Conservation (phyloP, 1,140 invertebrate genomes). For the Euschistus heros region DNA sequence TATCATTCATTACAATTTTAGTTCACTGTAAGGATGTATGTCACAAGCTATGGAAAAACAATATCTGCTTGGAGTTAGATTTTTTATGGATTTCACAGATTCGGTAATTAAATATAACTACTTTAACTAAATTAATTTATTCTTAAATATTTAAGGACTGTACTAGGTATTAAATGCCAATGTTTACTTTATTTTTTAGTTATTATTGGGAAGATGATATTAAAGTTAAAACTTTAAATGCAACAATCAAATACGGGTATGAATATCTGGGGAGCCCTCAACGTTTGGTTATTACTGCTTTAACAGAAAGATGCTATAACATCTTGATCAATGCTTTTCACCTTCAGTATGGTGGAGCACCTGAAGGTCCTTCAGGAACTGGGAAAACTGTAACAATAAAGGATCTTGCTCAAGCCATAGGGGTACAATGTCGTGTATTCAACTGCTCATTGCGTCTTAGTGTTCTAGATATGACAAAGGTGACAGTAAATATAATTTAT, state of each 20-base stretch:
- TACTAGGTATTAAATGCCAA: not conserved
- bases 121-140: too few relatives aligned
- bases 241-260: conserved; percentile 80
- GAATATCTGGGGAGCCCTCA: conserved; percentile 87
- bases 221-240: conserved; percentile 84
- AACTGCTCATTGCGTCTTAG: conserved; percentile 91
- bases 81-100: conserved; percentile 5
- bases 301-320: conserved; percentile 85
- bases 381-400: conserved; percentile 86
- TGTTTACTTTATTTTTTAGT: not conserved
- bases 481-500: conserved; percentile 31
- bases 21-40: conserved; percentile 3
- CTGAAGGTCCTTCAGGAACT: conserved; percentile 79
- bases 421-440: conserved; percentile 86
- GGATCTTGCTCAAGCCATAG: conserved; percentile 78
- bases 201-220: conserved; percentile 45
- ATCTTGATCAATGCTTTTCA: conserved; percentile 85
- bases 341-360: conserved; percentile 71
- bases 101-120: not conserved
- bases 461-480: conserved; percentile 84
- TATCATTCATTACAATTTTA: not conserved
- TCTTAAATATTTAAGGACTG: too few relatives aligned
- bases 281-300: conserved; percentile 74
- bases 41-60: not conserved
- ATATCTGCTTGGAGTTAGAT: not conserved